These are phyloP conservation scores for Torymus auratus DNA, from an alignment of 2,888 invertebrate genomes.

Conservation along the genomic window DNA sequence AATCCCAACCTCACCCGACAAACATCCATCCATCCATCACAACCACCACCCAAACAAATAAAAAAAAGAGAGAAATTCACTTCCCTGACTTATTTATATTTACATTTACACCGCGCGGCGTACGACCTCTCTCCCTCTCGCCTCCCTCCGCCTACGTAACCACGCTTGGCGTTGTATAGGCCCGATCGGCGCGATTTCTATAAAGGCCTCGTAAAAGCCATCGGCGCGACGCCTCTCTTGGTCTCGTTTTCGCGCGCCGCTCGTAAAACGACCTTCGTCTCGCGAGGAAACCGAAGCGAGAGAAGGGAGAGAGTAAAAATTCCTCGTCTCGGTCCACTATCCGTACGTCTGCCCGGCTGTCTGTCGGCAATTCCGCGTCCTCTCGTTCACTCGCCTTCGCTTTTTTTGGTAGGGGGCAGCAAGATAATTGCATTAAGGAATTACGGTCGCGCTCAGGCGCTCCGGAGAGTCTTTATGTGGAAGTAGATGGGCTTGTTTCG, in stretches of 20 bases:
- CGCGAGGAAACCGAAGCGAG: slow-evolving; percentile 15
- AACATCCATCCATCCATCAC: too few species aligned
- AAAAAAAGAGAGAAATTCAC: too few species aligned
- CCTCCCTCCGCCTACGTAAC: too few species aligned
- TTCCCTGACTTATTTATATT: too few species aligned
- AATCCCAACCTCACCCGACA: too few species aligned
- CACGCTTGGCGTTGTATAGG: too few species aligned
- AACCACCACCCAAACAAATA: too few species aligned
- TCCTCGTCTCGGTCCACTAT: slow-evolving; percentile 17
- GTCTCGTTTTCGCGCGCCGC: slow-evolving; percentile 21
- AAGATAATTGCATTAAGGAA: slow-evolving; percentile 14
- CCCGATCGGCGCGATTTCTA: background rate
- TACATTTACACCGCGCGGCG: too few species aligned
- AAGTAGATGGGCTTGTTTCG: too few species aligned
- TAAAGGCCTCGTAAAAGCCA: slow-evolving; percentile 24
- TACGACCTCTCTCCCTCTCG: too few species aligned
- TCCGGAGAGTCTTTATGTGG: too few species aligned
- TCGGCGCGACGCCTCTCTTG: background rate
- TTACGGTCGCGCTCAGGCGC: background rate
- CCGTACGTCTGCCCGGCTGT: background rate
- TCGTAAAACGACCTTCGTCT: slow-evolving; percentile 49
- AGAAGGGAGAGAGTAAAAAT: slow-evolving; percentile 31
- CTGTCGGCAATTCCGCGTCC: background rate
- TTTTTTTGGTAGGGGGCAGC: background rate
- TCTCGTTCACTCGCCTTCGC: too few species aligned